phyloP scores from a whole-genome alignment of 2,797 vertebrate species.

The Neosalanx taihuensis region DNA sequence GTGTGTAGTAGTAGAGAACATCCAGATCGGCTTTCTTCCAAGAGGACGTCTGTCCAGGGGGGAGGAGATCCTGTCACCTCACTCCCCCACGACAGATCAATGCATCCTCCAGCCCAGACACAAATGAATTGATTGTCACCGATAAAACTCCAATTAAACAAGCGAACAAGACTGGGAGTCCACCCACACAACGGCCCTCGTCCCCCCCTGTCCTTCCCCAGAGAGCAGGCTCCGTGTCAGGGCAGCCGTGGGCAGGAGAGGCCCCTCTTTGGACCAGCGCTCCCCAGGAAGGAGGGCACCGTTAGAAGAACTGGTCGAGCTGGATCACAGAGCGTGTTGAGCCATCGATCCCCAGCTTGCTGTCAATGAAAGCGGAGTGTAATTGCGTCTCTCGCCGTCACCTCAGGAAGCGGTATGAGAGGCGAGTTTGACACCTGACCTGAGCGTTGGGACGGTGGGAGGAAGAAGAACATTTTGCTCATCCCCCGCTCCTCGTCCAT shows the following conservation, averaged over 20 bases:
- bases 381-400: constrained; percentile 59
- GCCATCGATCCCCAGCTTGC: constrained; percentile 60
- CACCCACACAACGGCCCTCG: constrained; percentile 56
- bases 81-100: constrained; percentile 74
- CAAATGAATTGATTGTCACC: constrained; percentile 79
- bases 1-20: no score
- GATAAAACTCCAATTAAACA: constrained; percentile 83
- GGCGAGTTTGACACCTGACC: constrained; percentile 58
- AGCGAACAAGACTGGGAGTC: constrained; percentile 57
- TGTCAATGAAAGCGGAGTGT: constrained; percentile 67
- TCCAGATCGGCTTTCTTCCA: no score
- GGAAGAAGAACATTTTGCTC: constrained; percentile 26
- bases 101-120: constrained; percentile 61
- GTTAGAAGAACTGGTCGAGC: constrained; percentile 33
- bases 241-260: constrained; percentile 25
- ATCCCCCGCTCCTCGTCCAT: constrained; percentile 10
- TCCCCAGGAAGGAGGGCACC: constrained; percentile 44
- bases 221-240: constrained; percentile 7
- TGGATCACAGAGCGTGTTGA: constrained; percentile 25
- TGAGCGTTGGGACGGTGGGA: constrained; percentile 49
- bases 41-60: no score
- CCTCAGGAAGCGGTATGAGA: constrained; percentile 48
- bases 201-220: constrained; percentile 63
- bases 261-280: constrained; percentile 29
- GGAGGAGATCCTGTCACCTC: constrained; percentile 62